Base-by-base conservation (phyloP, 2,888 invertebrate species). In the Euzophera pinguis region DNA sequence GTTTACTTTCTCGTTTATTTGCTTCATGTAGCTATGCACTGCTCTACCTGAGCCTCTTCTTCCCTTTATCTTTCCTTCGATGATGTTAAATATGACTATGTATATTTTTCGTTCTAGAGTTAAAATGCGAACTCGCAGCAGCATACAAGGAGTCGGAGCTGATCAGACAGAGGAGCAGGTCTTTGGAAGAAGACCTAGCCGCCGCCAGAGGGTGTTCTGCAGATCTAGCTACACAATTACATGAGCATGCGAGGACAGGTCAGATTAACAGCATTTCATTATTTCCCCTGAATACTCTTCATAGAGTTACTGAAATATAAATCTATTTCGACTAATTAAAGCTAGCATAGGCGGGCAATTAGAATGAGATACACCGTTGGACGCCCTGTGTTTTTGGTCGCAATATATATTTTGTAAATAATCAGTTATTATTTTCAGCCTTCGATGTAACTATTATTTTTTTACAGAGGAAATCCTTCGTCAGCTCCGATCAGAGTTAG, bases 91-190 rank as follows among this genome's bases (percentile, higher is more conserved):
- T n/a, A n/a, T n/a, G n/a, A n/a, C n/a, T n/a, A n/a, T n/a, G n/a
- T n/a, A n/a, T n/a, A 32, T 14, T 27, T 14, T 10, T 22, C 7
- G 1, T 69, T 78, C 4, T 86, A 94, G 94, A 93, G 55, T 77
- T 94, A 62, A 93, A 93, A 85, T 90, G 92, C 65, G 93, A 93
- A 67, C 76, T 94, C 13, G 91, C 91, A 58, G 88, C 92, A n/a
- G 93, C 94, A 0, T 91, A 92, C 78, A 94, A 93, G 64, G 94
- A 94, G 75, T 92, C 93, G 1, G 94, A 94, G 69, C 75, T 91
- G 59, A 88, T 93, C 22, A 79, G 92, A 14, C 92, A 92, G 65
- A 86, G 92, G 54, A 90, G 94, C 62, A 81, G 91, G 17, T 91
- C 91, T 3, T 71, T 94, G 58, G 93, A 94, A 71, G 92, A 91